Evolutionary conservation across 2,888 invertebrate genomes (phyloP).

Genomic region (Volucella bombylans): DNA sequence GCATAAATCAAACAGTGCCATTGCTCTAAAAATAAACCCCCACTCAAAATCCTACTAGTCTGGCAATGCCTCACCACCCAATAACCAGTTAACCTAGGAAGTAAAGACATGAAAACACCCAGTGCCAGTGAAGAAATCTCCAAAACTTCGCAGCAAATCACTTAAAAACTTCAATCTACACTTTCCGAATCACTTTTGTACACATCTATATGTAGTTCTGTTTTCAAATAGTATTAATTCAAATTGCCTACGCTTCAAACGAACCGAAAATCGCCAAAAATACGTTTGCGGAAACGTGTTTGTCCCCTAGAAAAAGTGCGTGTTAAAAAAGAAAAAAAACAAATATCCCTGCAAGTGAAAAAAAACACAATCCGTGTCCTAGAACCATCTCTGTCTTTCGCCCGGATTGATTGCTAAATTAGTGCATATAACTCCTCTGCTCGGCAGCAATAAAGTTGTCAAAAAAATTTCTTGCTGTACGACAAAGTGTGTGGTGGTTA

Average conservation of each 20-base stretch:
- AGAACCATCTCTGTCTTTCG: constrained; percentile 44
- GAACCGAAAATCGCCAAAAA: constrained; percentile 34
- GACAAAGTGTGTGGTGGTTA: constrained; percentile 62
- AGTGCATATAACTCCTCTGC: constrained; percentile 46
- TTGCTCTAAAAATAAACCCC: background rate
- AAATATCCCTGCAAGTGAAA: constrained; percentile 43
- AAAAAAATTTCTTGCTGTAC: constrained; percentile 45
- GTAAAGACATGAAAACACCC: constrained; percentile 68
- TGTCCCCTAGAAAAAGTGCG: constrained; percentile 30
- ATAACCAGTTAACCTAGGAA: constrained; percentile 55
- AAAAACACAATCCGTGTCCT: constrained; percentile 31
- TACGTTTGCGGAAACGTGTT: constrained; percentile 67
- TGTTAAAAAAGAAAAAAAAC: constrained; percentile 18
- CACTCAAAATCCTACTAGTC: background rate
- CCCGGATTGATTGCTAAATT: constrained; percentile 36
- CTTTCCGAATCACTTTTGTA: constrained; percentile 57
- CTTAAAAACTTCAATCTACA: constrained; percentile 52
- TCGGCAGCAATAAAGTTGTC: constrained; percentile 57
- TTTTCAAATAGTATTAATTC: constrained; percentile 44
- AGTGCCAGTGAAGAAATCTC: constrained; percentile 52
- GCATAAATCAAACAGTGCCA: background rate
- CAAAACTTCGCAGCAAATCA: constrained; percentile 58
- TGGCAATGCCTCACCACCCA: constrained; percentile 44
- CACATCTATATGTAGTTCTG: constrained; percentile 56
- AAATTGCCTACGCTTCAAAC: constrained; percentile 20